Conservation (phyloP, 2,797 vertebrate genomes). For the Liasis olivaceus region DNA sequence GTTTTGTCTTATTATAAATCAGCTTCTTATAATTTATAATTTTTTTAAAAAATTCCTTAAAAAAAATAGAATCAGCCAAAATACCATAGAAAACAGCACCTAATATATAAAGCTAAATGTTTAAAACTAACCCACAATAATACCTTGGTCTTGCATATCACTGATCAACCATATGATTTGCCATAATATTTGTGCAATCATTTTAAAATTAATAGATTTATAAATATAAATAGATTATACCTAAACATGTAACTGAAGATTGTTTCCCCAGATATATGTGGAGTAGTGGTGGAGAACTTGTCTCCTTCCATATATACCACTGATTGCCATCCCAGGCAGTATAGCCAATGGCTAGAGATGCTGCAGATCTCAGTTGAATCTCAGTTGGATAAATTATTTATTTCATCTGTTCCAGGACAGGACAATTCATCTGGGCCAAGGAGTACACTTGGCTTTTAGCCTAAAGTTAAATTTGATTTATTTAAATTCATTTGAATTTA, state of each 20-base stretch:
- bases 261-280: neutral
- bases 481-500: neutral
- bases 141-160: neutral
- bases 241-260: neutral
- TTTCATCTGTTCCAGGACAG: neutral
- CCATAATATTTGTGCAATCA: neutral
- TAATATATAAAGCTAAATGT: neutral
- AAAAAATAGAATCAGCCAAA: neutral
- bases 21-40: neutral
- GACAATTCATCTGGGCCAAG: neutral
- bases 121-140: neutral
- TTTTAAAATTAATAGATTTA: neutral
- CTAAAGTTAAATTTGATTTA: neutral
- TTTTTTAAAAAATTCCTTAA: neutral
- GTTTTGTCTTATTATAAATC: neutral
- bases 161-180: neutral
- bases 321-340: neutral
- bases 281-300: neutral
- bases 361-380: neutral
- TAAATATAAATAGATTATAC: neutral
- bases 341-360: neutral
- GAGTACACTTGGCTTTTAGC: neutral
- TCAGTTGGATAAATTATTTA: neutral
- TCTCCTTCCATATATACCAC: too few relatives aligned
- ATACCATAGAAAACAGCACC: too few relatives aligned